Evolutionary conservation across 2,113 vertebrate genomes (phyloP).

Genomic region (Rallus limicola): DNA sequence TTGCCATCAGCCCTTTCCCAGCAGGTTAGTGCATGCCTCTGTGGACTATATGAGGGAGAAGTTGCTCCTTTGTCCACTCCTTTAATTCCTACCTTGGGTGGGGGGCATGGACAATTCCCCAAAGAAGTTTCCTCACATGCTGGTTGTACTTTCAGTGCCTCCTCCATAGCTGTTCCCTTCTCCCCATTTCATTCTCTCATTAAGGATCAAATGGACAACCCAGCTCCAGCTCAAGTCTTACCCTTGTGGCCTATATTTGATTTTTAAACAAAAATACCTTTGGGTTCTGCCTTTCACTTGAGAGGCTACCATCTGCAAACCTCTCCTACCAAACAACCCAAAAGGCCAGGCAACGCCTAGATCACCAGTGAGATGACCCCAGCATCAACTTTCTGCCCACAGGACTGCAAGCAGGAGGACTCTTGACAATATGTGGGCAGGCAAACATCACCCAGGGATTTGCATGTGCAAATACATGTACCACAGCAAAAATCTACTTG

Average conservation of each 20-base stretch:
- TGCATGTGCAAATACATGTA: neutral
- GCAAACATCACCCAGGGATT: neutral
- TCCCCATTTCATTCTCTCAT: neutral
- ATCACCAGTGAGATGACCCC: rapidly evolving
- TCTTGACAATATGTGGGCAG: neutral
- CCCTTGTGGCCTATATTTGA: neutral
- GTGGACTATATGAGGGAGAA: neutral
- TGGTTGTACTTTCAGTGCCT: neutral
- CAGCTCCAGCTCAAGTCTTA: neutral
- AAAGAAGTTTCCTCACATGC: neutral
- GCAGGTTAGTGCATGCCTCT: neutral
- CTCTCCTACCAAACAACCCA: neutral
- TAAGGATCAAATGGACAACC: neutral
- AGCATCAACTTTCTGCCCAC: neutral
- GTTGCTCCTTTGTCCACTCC: neutral
- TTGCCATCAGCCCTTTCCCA: neutral
- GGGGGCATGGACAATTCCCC: neutral
- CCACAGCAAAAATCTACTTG: neutral
- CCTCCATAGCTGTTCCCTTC: neutral
- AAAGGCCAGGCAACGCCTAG: neutral
- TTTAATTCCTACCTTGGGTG: neutral
- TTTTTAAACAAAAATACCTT: neutral
- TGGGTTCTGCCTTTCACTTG: neutral
- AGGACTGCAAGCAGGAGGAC: neutral
- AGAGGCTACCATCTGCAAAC: neutral